phyloP scores from a whole-genome alignment of 2,113 vertebrate species.

The Leptobrachium leishanense region DNA sequence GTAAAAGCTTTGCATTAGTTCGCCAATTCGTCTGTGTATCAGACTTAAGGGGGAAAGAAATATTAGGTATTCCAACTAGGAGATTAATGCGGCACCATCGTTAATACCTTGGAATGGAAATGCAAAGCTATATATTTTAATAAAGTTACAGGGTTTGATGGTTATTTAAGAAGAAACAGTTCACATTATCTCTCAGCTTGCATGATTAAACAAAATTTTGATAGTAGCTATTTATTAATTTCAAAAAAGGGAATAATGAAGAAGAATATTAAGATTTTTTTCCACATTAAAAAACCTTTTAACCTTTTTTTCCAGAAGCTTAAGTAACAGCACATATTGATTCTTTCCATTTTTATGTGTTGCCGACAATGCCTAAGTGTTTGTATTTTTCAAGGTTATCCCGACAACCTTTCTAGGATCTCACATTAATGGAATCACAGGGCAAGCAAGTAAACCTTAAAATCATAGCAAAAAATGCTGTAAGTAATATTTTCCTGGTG shows the following conservation, averaged over 20 bases:
- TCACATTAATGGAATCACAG: conserved; percentile 13
- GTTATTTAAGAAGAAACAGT: conserved; percentile 50
- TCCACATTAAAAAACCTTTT: not conserved
- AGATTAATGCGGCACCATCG: conserved; percentile 53
- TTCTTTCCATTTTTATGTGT: conserved; percentile 11
- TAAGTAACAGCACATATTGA: conserved; percentile 10
- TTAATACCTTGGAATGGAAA: conserved; percentile 59
- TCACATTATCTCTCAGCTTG: conserved; percentile 24
- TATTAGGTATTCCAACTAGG: conserved; percentile 58
- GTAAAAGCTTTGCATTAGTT: conserved; percentile 54
- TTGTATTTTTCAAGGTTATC: conserved; percentile 25
- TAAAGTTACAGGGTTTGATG: conserved; percentile 52
- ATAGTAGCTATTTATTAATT: conserved; percentile 2
- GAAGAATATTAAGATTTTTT: too few relatives aligned
- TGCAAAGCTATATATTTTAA: conserved; percentile 55
- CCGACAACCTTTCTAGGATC: conserved; percentile 3
- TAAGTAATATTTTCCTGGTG: not conserved
- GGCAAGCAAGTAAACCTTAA: not conserved
- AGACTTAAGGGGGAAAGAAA: conserved; percentile 58
- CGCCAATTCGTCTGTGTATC: conserved; percentile 57
- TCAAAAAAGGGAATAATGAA: not conserved
- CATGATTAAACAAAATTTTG: conserved; percentile 25
- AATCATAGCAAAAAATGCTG: not conserved
- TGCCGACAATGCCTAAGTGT: conserved; percentile 8
- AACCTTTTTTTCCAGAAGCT: not conserved